A percentile compares a stretch with the other conserved stretches of the same genome.
phyloP scores from a whole-genome alignment of 2,888 invertebrate genomes.

The Heliconius aoede region DNA sequence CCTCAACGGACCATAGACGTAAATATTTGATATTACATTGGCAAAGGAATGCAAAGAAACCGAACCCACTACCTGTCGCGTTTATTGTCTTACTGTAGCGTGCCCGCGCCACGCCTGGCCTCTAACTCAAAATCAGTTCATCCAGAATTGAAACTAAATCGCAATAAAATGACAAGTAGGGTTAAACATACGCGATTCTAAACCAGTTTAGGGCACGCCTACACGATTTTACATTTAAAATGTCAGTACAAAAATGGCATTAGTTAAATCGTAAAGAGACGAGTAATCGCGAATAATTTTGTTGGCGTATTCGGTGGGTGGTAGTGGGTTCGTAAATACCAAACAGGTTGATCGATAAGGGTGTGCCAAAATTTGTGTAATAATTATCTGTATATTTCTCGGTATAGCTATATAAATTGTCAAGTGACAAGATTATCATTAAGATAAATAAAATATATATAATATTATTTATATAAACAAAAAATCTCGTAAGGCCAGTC shows the following conservation, averaged over 20 bases:
- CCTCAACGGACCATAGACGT: no score
- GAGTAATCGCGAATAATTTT: constrained; percentile 14
- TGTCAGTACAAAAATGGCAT: background rate
- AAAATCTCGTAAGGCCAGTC: background rate
- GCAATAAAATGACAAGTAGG: background rate
- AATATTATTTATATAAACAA: background rate
- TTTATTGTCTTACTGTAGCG: no score
- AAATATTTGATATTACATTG: no score
- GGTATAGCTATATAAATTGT: background rate
- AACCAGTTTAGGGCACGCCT: background rate
- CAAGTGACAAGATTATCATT: background rate
- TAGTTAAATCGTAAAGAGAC: background rate
- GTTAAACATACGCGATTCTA: background rate
- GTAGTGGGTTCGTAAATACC: constrained; percentile 7
- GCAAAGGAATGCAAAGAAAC: no score
- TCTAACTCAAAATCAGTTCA: background rate
- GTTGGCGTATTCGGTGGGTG: constrained; percentile 4
- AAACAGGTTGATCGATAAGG: constrained; percentile 12
- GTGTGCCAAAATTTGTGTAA: background rate
- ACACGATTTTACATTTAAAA: background rate
- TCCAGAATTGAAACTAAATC: background rate
- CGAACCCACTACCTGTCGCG: no score
- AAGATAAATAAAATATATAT: background rate
- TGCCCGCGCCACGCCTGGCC: no score
- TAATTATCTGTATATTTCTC: background rate